Evolutionary conservation across 1,140 invertebrate genomes (phyloP), one percentile per base, ranked within the genome.

Genomic region (Monomorium pharaonis): DNA sequence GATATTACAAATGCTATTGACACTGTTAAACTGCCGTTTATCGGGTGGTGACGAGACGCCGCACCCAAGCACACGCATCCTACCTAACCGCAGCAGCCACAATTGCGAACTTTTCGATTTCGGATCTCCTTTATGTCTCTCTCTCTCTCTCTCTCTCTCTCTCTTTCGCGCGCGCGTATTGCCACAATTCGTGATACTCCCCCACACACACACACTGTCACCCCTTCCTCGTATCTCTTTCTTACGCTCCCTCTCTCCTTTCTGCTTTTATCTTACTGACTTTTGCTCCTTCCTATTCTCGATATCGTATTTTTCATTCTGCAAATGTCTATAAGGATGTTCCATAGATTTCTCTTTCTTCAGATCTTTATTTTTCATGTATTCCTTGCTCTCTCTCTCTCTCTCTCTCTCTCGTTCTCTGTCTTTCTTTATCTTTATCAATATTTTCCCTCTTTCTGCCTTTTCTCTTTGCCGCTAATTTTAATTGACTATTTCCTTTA

Each of bases 21-120:
- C 51, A 80, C 69, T 85, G 70, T 30, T 77, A 77, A 90, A 89
- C 86, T 81, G 81, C 87, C 80, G 89, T 70, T 78, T 87, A 80
- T 89, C 88, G 89, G 86, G 86, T 88, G 89, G 89, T 94, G 94
- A 92, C 92, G 92, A 91, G 86, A 93, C 94, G 94, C 94, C 94
- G 94, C 94, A 93, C 94, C 94, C 94, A 95, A 91, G 93, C 92
- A 94, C 94, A 94, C 94, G 95, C 95, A 95, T 95, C 94, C 94
- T 95, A 95, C 88, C 94, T 92, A 93, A 93, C 83, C 88, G 62
- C 93, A 89, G 92, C 92, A 91, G 91, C 92, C 92, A 93, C 94
- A 94, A 74, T 92, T 92, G 90, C 88, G 92, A 92, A 93, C 93
- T 93, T 83, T 86, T 91, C 84, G 84, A 86, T 88, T 91, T 91